A percentile compares a stretch with the other conserved stretches of the same genome.
phyloP scores from a whole-genome alignment of 1,140 invertebrate species.

The Drosophila bocqueti region DNA sequence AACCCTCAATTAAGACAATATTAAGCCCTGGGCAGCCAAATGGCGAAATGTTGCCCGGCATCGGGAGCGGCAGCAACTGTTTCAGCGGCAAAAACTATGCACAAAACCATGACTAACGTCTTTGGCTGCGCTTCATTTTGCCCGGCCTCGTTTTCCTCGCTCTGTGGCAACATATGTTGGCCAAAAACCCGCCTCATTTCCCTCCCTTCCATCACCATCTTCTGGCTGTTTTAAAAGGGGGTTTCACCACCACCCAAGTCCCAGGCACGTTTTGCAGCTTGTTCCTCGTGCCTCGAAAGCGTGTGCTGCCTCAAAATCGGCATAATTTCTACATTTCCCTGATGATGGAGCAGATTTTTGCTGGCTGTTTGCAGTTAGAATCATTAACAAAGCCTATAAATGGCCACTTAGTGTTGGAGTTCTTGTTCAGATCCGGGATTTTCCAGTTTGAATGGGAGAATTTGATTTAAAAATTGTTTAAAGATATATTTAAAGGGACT shows the following conservation, averaged over 20 bases:
- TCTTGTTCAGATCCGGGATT: not conserved
- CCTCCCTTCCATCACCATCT: not conserved
- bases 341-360: slow-evolving; percentile 69
- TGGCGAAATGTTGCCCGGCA: slow-evolving; percentile 43
- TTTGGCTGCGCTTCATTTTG: slow-evolving; percentile 80
- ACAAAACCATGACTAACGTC: slow-evolving; percentile 84
- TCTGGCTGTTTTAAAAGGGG: slow-evolving; percentile 30
- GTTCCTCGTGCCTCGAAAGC: slow-evolving; percentile 21
- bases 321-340: slow-evolving; percentile 77
- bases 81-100: slow-evolving; percentile 71
- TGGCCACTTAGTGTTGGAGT: slow-evolving; percentile 40
- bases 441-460: not conserved
- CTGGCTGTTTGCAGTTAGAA: slow-evolving; percentile 48
- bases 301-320: slow-evolving; percentile 55
- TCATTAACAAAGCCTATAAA: slow-evolving; percentile 64
- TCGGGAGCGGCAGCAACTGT: slow-evolving; percentile 23
- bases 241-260: slow-evolving; percentile 33
- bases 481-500: not conserved
- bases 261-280: slow-evolving; percentile 57
- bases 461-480: not conserved
- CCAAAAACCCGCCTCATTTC: slow-evolving; percentile 30
- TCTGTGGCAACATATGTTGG: slow-evolving; percentile 77
- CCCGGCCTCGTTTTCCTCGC: slow-evolving; percentile 39
- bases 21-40: slow-evolving; percentile 74
- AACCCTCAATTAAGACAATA: slow-evolving; percentile 85